These are phyloP conservation scores for Python bivittatus DNA, from an alignment of 2,113 vertebrate species.

Conservation along the genomic window DNA sequence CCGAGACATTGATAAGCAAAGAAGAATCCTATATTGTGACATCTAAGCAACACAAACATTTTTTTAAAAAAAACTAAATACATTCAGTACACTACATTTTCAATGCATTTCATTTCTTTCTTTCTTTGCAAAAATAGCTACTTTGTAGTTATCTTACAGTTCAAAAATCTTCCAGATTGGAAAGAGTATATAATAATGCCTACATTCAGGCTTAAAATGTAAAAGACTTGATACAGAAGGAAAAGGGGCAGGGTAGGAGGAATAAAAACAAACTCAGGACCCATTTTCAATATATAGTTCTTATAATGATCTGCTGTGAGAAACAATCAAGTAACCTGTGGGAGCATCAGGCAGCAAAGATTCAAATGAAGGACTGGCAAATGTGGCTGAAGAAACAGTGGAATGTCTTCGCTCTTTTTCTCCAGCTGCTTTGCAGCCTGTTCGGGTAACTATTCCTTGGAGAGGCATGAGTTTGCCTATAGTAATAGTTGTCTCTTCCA, in stretches of 20 bases:
- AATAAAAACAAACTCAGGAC: background rate
- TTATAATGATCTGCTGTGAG: background rate
- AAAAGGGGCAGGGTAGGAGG: background rate
- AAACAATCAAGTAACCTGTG: background rate
- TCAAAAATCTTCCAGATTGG: background rate
- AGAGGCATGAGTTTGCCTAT: background rate
- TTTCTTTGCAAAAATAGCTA: background rate
- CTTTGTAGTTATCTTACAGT: background rate
- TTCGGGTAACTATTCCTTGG: background rate
- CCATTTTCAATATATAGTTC: background rate
- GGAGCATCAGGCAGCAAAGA: background rate
- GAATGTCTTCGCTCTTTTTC: background rate
- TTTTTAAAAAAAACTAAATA: background rate
- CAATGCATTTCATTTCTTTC: background rate
- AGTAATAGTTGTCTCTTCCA: background rate
- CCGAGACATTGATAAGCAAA: background rate
- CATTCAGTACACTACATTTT: background rate
- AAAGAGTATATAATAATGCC: background rate
- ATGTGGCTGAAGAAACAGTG: background rate
- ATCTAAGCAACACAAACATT: background rate
- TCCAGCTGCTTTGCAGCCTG: background rate
- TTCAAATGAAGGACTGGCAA: background rate
- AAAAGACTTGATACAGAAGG: background rate
- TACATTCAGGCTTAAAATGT: background rate
- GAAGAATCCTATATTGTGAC: background rate